Conservation (phyloP, 2,797 vertebrate species). For the Poeciliopsis turneri region DNA sequence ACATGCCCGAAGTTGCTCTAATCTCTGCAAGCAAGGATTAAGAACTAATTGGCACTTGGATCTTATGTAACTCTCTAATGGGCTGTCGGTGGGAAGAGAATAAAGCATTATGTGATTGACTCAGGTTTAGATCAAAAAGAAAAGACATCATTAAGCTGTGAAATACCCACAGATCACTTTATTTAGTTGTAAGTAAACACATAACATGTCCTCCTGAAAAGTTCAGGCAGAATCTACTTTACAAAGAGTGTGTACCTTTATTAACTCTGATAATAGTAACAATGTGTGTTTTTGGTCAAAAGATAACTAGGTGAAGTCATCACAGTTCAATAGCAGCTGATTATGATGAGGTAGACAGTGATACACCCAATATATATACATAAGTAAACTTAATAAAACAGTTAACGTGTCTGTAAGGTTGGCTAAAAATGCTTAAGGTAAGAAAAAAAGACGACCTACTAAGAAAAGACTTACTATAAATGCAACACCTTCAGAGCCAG, state of each 20-base stretch:
- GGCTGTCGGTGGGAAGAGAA: conserved; percentile 61
- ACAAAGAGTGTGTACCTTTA: conserved; percentile 66
- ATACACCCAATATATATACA: conserved; percentile 77
- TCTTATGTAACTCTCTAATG: conserved; percentile 74
- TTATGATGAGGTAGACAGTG: conserved; percentile 85
- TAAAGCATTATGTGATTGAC: conserved; percentile 65
- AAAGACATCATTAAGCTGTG: conserved; percentile 57
- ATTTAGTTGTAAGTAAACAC: conserved; percentile 77
- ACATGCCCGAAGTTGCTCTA: conserved; percentile 65
- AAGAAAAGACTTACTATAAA: conserved; percentile 69
- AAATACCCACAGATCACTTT: conserved; percentile 79
- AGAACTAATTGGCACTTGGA: conserved; percentile 51
- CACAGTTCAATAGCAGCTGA: conserved; percentile 79
- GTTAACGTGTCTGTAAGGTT: conserved; percentile 38
- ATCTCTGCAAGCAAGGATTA: conserved; percentile 64
- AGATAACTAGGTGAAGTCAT: conserved; percentile 77
- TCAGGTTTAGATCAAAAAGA: conserved; percentile 35
- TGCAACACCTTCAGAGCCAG: conserved; percentile 67
- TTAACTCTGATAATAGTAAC: conserved; percentile 47
- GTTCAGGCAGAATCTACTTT: conserved; percentile 60
- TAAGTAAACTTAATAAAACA: conserved; percentile 48
- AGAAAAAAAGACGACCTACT: conserved; percentile 50
- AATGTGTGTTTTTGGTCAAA: conserved; percentile 74
- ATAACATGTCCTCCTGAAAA: conserved; percentile 63
- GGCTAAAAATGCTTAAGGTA: conserved; percentile 46